Base-by-base conservation (phyloP, 2,888 invertebrate species). In the Linyphia triangularis region DNA sequence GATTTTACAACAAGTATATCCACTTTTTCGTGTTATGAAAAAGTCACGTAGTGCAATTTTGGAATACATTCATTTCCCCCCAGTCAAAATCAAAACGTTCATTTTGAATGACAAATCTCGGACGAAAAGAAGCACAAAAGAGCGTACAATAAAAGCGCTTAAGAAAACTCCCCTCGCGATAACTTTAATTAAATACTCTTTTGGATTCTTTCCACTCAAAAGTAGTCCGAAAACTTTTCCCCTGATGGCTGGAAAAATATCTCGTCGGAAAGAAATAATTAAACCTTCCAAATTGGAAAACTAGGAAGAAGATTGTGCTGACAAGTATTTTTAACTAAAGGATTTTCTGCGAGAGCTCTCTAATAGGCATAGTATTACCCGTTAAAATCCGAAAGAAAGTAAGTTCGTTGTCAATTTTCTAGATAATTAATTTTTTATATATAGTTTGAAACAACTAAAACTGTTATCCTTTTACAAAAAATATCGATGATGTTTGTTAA, bases 141-240 rank as follows among this genome's bases (percentile, higher is more conserved):
- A 61, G 63, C 77, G 40, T 63, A 61, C 77, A 63, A 70, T 43
- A 43, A 61, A 77, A 63, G 61, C 33, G 40, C 77, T 77, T 77
- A 77, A 79, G 67, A 79, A 79, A 79, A 79, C 70, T 37, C 43
- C 43, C 65, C 51, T 6, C 22, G 79, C 79, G 79, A 79, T 79
- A 79, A 79, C 51, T 79, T 79, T 79, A 79, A 79, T 79, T 79
- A 79, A 79, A 79, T 79, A 79, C 79, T 51, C 51, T 79, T 67
- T 57, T 79, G 51, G 57, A 79, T 59, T 61, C 77, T 59, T 77
- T 63, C 77, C 77, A 63, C 77, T 77, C 77, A 77, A 77, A 77
- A 77, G 33, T 63, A 77, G 63, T 24, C 16, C 61, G 61, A 24
- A 70, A 77, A 77, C 33, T 77, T 77, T 77, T 77, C 77, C 61